Conservation (phyloP, 2,888 invertebrate species). For the Crematogaster levior region DNA sequence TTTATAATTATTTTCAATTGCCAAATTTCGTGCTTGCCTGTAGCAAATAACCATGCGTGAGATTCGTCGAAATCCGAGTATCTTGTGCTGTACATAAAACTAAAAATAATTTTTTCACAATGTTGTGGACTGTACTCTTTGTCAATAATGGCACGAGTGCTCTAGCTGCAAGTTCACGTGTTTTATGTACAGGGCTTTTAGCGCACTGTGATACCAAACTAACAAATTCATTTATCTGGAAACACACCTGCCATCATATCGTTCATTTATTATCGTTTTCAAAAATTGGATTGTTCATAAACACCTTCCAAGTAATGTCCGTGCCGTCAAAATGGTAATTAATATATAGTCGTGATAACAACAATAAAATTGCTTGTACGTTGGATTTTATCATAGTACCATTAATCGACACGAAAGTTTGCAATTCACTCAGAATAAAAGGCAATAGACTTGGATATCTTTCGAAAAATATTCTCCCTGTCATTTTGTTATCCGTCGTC, state of each 20-base stretch:
- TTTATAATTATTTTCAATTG: not conserved
- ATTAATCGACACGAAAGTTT: slow-evolving; percentile 78
- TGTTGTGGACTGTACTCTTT: slow-evolving; percentile 79
- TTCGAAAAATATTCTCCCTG: slow-evolving; percentile 93
- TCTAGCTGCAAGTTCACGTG: slow-evolving; percentile 91
- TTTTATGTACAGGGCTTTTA: slow-evolving; percentile 89
- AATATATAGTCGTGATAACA: slow-evolving; percentile 93
- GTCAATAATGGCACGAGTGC: slow-evolving; percentile 89
- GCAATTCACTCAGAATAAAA: slow-evolving; percentile 87
- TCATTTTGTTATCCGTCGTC: slow-evolving; percentile 90
- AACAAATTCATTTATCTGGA: slow-evolving; percentile 89
- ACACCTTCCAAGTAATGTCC: slow-evolving; percentile 89
- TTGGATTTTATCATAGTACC: slow-evolving; percentile 87
- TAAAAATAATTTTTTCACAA: slow-evolving; percentile 81
- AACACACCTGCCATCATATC: slow-evolving; percentile 66
- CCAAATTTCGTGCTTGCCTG: slow-evolving; percentile 86
- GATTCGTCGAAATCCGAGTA: slow-evolving; percentile 85
- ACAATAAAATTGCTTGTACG: slow-evolving; percentile 91
- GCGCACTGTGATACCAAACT: slow-evolving; percentile 89
- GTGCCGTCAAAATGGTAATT: slow-evolving; percentile 89
- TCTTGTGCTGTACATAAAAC: slow-evolving; percentile 24
- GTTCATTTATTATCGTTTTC: not conserved
- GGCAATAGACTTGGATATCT: slow-evolving; percentile 89
- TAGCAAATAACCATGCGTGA: slow-evolving; percentile 89
- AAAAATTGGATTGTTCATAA: slow-evolving; percentile 8